Conservation (phyloP, 2,888 invertebrate genomes). For the Flexamia atlantica region DNA sequence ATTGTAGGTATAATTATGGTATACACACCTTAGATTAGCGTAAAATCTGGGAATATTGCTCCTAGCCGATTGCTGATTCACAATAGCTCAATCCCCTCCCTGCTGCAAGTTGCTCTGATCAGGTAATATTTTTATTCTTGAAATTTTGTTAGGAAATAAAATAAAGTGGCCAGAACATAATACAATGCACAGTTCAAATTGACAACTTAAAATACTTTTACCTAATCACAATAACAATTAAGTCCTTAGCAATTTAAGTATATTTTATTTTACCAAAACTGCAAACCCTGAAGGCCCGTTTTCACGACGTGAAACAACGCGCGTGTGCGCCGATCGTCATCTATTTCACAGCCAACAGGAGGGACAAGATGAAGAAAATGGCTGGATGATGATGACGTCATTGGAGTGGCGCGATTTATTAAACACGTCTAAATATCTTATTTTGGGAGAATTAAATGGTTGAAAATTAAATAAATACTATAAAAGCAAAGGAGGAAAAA, state of each 20-base stretch:
- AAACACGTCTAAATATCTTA: neutral
- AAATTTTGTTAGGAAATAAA: neutral
- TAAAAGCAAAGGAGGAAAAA: neutral
- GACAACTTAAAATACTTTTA: neutral
- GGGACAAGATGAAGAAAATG: conserved; percentile 58
- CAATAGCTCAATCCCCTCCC: conserved; percentile 62
- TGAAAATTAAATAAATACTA: neutral
- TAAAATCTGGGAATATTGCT: conserved; percentile 27
- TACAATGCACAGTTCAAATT: neutral
- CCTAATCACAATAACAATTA: neutral
- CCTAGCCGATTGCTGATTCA: conserved; percentile 56
- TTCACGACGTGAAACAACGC: conserved; percentile 25
- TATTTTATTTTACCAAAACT: neutral
- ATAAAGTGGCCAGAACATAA: neutral
- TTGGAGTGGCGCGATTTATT: neutral
- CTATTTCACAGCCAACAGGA: conserved; percentile 56
- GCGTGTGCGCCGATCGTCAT: conserved; percentile 63
- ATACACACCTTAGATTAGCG: conserved; percentile 55
- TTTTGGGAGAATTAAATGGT: neutral
- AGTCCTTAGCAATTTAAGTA: neutral
- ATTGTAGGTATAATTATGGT: neutral
- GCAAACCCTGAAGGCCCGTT: conserved; percentile 18
- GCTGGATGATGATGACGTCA: conserved; percentile 59
- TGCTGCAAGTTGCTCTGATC: conserved; percentile 52
- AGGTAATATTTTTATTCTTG: conserved; percentile 49